Evolutionary conservation across 2,888 invertebrate species (phyloP).

Genomic region (Tachina grossa): DNA sequence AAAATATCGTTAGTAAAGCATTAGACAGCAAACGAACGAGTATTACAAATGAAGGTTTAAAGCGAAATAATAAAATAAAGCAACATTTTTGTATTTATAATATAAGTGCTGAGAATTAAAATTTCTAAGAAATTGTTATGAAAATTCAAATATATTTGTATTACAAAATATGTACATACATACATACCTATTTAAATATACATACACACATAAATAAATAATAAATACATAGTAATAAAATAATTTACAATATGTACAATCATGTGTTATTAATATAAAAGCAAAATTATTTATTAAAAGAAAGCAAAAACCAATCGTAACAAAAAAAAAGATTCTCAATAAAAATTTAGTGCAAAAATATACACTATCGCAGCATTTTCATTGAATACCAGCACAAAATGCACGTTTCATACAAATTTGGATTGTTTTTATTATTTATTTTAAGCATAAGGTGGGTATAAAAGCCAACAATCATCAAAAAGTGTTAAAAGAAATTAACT

Average conservation of each 20-base stretch:
- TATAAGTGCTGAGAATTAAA: neutral
- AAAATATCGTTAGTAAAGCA: constrained; percentile 61
- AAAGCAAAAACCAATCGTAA: constrained; percentile 37
- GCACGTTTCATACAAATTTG: constrained; percentile 81
- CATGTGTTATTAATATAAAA: constrained; percentile 32
- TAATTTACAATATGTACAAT: neutral
- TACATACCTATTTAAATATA: neutral
- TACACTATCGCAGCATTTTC: constrained; percentile 31
- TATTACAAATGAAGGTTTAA: constrained; percentile 22
- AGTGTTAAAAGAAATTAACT: neutral
- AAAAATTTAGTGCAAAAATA: constrained; percentile 45
- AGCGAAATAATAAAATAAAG: constrained; percentile 22
- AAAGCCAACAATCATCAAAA: neutral
- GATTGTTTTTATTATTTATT: constrained; percentile 81
- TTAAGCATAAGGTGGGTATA: constrained; percentile 79
- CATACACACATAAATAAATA: neutral
- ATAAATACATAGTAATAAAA: too few species aligned
- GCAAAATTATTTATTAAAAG: constrained; percentile 19
- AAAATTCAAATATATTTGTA: neutral
- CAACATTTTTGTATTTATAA: neutral
- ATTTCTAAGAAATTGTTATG: neutral
- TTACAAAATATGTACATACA: neutral
- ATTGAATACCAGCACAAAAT: constrained; percentile 72
- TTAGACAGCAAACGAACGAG: constrained; percentile 56
- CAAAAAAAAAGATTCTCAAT: constrained; percentile 58